Evolutionary conservation across 2,888 invertebrate species (phyloP), one percentile per base, ranked within the genome.

Genomic region (Plebejus argus): DNA sequence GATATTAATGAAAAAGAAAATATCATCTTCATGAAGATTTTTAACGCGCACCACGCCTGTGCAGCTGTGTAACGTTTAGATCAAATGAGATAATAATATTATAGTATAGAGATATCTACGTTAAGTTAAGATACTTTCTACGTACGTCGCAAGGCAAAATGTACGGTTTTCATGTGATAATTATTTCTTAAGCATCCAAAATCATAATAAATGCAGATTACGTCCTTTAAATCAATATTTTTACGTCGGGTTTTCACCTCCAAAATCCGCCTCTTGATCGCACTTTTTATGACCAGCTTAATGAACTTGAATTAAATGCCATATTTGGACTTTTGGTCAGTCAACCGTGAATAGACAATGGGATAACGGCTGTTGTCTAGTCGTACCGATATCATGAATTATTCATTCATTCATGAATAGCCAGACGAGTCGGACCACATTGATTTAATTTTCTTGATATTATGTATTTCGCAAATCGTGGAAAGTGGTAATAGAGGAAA

Each of bases 401-500:
- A 71, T 71, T 71, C 35, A 71, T 71, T 71, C 71, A 39, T 39
- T 71, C 71, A 39, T 39, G 71, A 71, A 71, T 71, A 35, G n/a
- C 71, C 71, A 71, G 71, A 71, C 71, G 7, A 71, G 71, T 71
- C 71, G 71, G 39, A 71, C 39, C 39, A 39, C 71, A 39, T 71
- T 39, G 71, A 71, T 71, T 71, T 71, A 71, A 71, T 71, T 71
- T 20, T 71, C 39, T 71, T 39, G 71, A 71, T 71, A 71, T n/a
- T n/a, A n/a, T n/a, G n/a, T n/a, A n/a, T 39, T 66, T 66, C 28
- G 66, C 66, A 66, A 66, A 66, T 28, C 28, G 66, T 66, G 66
- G 66, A 66, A 66, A 66, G 66, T 66, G 28, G 66, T 66, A 66
- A 6, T 28, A 33, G 66, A 66, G 66, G 15, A 15, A 28, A 33